These are phyloP conservation scores for Cyclura pinguis DNA, from an alignment of 2,797 vertebrate species.

Conservation along the genomic window DNA sequence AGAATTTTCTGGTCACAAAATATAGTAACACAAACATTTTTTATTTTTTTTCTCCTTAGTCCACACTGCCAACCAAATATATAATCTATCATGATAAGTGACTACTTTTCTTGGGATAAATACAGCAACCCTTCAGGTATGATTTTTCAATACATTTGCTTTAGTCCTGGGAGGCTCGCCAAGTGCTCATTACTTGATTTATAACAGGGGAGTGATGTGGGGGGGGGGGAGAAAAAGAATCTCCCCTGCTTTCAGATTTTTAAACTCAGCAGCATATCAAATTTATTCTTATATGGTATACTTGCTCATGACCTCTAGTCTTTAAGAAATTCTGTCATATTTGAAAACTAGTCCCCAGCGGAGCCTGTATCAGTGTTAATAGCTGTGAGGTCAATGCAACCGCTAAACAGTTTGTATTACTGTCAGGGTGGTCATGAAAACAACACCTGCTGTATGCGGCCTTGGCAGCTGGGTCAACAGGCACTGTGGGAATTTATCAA, in stretches of 20 bases:
- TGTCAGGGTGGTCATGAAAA: slow-evolving; percentile 99
- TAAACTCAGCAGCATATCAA: slow-evolving; percentile 79
- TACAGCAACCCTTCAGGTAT: slow-evolving; percentile 72
- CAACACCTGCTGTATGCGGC: slow-evolving; percentile 96
- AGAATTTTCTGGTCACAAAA: not conserved
- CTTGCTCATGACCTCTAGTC: slow-evolving; percentile 83
- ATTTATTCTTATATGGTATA: slow-evolving; percentile 84
- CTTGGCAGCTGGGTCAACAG: slow-evolving; percentile 99
- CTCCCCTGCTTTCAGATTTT: slow-evolving; percentile 73
- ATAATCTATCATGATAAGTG: slow-evolving; percentile 55
- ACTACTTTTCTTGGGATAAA: slow-evolving; percentile 61
- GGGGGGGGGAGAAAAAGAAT: slow-evolving; percentile 65
- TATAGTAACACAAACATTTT: slow-evolving; percentile 22
- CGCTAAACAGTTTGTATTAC: slow-evolving; percentile 99
- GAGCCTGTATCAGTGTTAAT: slow-evolving; percentile 94
- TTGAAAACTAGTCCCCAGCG: slow-evolving; percentile 88
- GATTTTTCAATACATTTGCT: slow-evolving; percentile 68
- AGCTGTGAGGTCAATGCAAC: slow-evolving; percentile 95
- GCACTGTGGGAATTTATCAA: slow-evolving; percentile 99
- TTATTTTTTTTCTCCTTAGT: slow-evolving; percentile 46
- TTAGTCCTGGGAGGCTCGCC: slow-evolving; percentile 69
- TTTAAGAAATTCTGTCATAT: slow-evolving; percentile 84
- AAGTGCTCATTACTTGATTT: slow-evolving; percentile 75
- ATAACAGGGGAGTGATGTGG: slow-evolving; percentile 74
- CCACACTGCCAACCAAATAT: slow-evolving; percentile 55